Evolutionary conservation across 2,888 invertebrate genomes (phyloP).

Genomic region (Rotaria socialis): DNA sequence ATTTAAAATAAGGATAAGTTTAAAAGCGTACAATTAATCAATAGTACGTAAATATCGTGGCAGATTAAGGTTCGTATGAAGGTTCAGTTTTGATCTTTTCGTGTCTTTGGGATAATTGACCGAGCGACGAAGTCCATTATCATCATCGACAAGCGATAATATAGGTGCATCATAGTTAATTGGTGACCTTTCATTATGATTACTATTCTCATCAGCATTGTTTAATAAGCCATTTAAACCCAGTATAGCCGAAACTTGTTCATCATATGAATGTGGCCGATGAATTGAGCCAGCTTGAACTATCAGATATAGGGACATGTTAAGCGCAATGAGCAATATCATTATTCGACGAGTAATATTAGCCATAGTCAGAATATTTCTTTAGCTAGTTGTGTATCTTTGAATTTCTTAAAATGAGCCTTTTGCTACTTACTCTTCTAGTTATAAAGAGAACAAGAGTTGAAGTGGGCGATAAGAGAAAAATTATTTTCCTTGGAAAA

Average conservation of each 20-base stretch:
- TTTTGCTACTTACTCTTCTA: not conserved
- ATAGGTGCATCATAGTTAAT: no score
- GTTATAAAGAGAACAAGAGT: not conserved
- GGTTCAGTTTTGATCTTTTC: constrained; percentile 5
- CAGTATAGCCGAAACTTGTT: not conserved
- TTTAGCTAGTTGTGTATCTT: not conserved
- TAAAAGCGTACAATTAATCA: not conserved
- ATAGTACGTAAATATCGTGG: not conserved
- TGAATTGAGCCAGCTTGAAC: not conserved
- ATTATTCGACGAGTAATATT: not conserved
- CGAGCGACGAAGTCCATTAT: not conserved
- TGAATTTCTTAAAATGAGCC: not conserved
- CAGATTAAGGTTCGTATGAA: not conserved
- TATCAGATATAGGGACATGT: not conserved
- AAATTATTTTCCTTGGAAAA: no score
- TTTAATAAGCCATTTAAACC: not conserved
- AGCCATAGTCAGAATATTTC: not conserved
- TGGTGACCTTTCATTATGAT: not conserved
- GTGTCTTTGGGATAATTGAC: not conserved
- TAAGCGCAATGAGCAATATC: not conserved
- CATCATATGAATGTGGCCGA: not conserved
- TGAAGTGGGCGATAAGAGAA: not conserved
- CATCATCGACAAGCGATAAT: not conserved
- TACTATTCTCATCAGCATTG: not conserved
- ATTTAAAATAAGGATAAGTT: not conserved